Conservation (phyloP, 2,113 vertebrate genomes). For the Labrus mixtus region DNA sequence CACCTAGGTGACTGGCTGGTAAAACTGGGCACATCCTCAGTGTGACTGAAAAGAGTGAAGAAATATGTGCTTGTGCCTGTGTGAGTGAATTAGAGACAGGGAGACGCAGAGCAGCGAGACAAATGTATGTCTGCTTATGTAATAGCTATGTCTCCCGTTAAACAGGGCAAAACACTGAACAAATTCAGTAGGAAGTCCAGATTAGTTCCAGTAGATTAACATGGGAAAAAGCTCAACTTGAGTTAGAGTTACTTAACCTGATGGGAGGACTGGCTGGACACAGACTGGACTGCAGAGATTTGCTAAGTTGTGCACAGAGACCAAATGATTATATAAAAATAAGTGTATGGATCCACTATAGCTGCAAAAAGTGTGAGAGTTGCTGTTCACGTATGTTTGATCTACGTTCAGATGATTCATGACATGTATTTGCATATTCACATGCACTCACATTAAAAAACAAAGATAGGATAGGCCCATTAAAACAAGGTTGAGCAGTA, state of each 20-base stretch:
- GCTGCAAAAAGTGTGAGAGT: not conserved
- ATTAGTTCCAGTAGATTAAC: slow-evolving; percentile 63
- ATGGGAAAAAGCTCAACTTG: slow-evolving; percentile 27
- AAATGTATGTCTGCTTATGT: slow-evolving; percentile 24
- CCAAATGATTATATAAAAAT: too few relatives aligned
- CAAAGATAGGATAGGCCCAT: not conserved
- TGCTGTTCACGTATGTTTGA: not conserved
- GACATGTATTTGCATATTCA: not conserved
- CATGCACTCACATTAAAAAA: too few relatives aligned
- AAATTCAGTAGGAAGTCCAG: slow-evolving; percentile 32
- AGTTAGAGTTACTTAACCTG: slow-evolving; percentile 34
- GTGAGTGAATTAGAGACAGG: not conserved
- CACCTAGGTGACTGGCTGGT: not conserved
- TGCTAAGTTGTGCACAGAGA: too few relatives aligned
- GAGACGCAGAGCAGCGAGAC: not conserved
- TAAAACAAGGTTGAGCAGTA: not conserved
- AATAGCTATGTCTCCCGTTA: slow-evolving; percentile 27
- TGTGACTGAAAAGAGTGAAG: not conserved
- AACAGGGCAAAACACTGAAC: slow-evolving; percentile 34
- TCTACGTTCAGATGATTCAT: not conserved
- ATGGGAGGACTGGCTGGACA: slow-evolving; percentile 4
- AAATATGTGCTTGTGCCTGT: not conserved
- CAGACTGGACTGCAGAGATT: not conserved
- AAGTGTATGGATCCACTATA: not conserved
- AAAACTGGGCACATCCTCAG: not conserved